These are phyloP conservation scores for Boulengeromyrus knoepffleri DNA, from an alignment of 2,113 vertebrate genomes.

Conservation along the genomic window DNA sequence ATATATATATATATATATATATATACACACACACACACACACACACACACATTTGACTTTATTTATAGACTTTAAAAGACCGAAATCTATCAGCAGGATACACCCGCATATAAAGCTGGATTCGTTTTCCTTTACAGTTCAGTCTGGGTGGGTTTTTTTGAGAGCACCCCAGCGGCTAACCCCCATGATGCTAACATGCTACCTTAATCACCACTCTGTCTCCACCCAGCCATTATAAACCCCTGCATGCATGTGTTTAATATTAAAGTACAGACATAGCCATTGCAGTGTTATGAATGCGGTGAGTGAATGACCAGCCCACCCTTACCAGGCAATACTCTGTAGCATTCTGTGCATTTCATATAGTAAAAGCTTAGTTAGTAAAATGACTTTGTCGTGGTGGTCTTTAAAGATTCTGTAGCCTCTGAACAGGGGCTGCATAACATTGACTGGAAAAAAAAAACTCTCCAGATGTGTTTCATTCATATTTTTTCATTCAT, in stretches of 20 bases:
- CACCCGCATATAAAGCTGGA: not conserved
- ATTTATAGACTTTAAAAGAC: not conserved
- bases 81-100: not conserved
- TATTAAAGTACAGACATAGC: not conserved
- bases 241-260: not conserved
- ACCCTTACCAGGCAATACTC: not conserved
- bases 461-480: not conserved
- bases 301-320: not conserved
- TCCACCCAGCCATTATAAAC: not conserved
- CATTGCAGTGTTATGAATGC: not conserved
- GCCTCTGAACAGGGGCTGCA: not conserved
- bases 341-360: not conserved
- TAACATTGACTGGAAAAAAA: not conserved
- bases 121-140: not conserved
- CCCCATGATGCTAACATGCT: not conserved
- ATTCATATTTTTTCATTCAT: constrained; percentile 1
- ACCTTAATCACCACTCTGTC: not conserved
- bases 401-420: not conserved
- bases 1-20: too few species aligned
- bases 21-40: too few species aligned
- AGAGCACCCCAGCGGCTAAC: not conserved
- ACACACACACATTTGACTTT: not conserved
- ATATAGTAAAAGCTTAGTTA: not conserved
- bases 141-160: not conserved
- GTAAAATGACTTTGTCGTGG: not conserved